A percentile compares a stretch with the other conserved stretches of the same genome.
Evolutionary conservation across 2,113 vertebrate genomes (phyloP).

Genomic region (Tetrao urogallus): DNA sequence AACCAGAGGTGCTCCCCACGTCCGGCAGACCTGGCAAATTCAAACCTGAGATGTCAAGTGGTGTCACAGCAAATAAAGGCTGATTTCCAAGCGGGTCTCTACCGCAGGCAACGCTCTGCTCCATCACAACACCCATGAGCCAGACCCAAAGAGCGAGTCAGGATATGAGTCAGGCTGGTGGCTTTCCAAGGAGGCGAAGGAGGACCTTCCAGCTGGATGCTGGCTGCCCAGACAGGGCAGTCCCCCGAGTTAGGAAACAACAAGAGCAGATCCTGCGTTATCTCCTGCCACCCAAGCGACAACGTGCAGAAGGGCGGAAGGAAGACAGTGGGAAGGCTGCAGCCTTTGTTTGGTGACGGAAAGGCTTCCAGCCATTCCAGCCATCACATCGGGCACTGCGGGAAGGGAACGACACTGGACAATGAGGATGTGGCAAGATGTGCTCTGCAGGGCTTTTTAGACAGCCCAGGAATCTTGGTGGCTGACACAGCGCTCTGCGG

Average conservation of each 20-base stretch:
- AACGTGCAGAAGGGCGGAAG: rapidly evolving
- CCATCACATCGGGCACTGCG: rapidly evolving
- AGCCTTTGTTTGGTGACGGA: neutral
- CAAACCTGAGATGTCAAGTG: neutral
- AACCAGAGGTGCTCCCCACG: neutral
- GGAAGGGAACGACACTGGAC: neutral
- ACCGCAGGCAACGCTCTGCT: rapidly evolving
- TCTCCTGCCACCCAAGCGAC: neutral
- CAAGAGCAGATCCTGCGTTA: rapidly evolving
- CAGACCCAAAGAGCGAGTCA: neutral
- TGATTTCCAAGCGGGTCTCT: neutral
- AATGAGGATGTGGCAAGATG: rapidly evolving
- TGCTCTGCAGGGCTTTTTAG: neutral
- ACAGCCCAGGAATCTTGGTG: neutral
- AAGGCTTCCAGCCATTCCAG: neutral
- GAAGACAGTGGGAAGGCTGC: neutral
- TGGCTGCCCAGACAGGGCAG: neutral
- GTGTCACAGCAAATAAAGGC: neutral
- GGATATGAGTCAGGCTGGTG: conserved; percentile 55
- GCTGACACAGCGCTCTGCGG: neutral
- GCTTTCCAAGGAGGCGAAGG: conserved; percentile 32
- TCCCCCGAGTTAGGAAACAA: neutral
- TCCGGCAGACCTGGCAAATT: neutral
- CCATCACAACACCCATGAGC: neutral
- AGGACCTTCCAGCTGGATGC: conserved; percentile 23